Percentiles rank a stretch among this genome's conserved stretches.
These are phyloP conservation scores for Drosophila kikkawai DNA, from an alignment of 1,140 invertebrate genomes.

Conservation along the genomic window DNA sequence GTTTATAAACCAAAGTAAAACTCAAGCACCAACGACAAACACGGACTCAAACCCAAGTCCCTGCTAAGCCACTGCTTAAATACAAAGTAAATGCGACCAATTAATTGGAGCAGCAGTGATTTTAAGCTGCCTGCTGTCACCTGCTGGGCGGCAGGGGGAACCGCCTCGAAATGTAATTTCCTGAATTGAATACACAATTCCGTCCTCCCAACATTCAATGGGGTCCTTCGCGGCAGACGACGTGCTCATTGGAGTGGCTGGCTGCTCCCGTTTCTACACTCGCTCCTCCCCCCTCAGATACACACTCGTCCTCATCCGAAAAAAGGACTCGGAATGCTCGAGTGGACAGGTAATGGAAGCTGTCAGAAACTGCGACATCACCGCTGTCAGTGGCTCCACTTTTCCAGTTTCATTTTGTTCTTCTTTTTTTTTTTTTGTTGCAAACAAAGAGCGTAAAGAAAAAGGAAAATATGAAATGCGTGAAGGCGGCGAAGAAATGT, in stretches of 20 bases:
- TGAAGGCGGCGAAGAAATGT: constrained; percentile 42
- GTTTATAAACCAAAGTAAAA: constrained; percentile 5
- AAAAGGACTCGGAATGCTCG: constrained; percentile 48
- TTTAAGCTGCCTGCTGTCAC: constrained; percentile 61
- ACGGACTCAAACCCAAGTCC: constrained; percentile 7
- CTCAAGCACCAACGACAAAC: constrained; percentile 1
- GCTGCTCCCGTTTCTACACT: constrained; percentile 9
- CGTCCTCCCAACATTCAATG: constrained; percentile 27
- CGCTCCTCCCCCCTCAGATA: neutral
- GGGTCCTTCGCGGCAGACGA: constrained; percentile 33
- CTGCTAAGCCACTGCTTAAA: constrained; percentile 21
- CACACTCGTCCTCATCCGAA: constrained; percentile 17
- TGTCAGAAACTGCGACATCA: constrained; percentile 57
- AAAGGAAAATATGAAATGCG: constrained; percentile 57
- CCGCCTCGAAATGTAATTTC: constrained; percentile 63
- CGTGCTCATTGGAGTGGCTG: constrained; percentile 52
- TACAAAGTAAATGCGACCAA: constrained; percentile 40
- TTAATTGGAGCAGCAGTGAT: constrained; percentile 52
- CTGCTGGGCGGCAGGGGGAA: constrained; percentile 5
- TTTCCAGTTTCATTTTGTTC: neutral
- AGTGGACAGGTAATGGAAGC: constrained; percentile 59
- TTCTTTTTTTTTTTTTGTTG: constrained; percentile 2
- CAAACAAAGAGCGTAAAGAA: constrained; percentile 27
- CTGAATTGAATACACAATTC: constrained; percentile 67
- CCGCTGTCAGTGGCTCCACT: constrained; percentile 46